Evolutionary conservation across 2,113 vertebrate genomes (phyloP).

Genomic region (Leptosomus discolor): DNA sequence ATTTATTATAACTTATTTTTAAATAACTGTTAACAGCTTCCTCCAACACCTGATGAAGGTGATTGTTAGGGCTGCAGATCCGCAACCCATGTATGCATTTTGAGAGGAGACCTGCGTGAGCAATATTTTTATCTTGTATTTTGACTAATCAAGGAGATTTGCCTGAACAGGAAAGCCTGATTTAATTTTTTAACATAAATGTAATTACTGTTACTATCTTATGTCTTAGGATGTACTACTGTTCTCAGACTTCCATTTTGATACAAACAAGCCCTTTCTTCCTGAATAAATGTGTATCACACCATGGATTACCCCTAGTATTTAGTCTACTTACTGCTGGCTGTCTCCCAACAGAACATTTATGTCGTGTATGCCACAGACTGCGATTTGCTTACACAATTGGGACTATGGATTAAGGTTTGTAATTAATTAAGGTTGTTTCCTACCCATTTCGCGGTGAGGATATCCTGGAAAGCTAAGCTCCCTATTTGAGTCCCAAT

Average conservation of each 20-base stretch:
- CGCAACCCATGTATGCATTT: not conserved
- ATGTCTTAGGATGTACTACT: not conserved
- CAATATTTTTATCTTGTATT: not conserved
- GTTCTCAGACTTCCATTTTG: not conserved
- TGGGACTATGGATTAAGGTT: not conserved
- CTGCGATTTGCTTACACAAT: not conserved
- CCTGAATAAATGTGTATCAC: not conserved
- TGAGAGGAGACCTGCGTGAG: not conserved
- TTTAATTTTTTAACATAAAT: not conserved
- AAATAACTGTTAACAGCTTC: not conserved
- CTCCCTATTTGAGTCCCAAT: not conserved
- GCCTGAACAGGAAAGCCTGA: not conserved
- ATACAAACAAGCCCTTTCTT: not conserved
- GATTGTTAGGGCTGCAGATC: not conserved
- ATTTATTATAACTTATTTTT: not conserved
- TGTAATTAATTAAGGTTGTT: not conserved
- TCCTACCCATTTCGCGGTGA: not conserved
- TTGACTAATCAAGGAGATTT: not conserved
- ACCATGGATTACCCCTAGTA: not conserved
- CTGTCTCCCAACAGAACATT: not conserved
- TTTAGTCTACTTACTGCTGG: not conserved
- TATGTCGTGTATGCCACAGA: rapidly evolving
- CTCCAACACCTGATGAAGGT: not conserved
- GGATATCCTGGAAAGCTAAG: not conserved
- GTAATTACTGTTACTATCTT: not conserved